phyloP scores from a whole-genome alignment of 2,113 vertebrate species.

The Ahaetulla prasina region DNA sequence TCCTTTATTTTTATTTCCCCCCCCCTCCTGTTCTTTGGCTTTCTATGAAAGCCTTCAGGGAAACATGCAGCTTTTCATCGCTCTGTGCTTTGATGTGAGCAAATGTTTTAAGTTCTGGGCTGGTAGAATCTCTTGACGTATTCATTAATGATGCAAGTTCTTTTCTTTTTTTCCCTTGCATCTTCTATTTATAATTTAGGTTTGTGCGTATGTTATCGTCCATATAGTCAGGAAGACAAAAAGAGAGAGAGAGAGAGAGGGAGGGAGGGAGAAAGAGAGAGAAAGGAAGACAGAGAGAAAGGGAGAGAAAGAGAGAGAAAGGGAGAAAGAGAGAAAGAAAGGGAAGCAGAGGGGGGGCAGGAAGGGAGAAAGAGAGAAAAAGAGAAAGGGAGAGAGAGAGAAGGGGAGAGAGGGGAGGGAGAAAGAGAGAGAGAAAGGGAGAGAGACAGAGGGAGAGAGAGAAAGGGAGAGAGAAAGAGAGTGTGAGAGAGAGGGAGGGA shows the following conservation, averaged over 20 bases:
- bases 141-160: slow-evolving; percentile 63
- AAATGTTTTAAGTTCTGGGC: slow-evolving; percentile 64
- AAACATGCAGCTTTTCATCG: slow-evolving; percentile 55
- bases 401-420: rapidly evolving
- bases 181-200: slow-evolving; percentile 47
- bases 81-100: slow-evolving; percentile 61
- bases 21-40: slow-evolving; percentile 29
- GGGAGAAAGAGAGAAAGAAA: rapidly evolving
- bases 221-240: slow-evolving; percentile 6
- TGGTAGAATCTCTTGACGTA: slow-evolving; percentile 43
- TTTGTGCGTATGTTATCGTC: slow-evolving; percentile 39
- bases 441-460: no score
- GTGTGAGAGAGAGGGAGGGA: background rate
- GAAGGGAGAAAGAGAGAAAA: background rate
- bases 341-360: no score
- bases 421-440: rapidly evolving
- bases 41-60: slow-evolving; percentile 60
- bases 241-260: no score
- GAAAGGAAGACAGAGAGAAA: background rate
- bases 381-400: background rate
- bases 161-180: slow-evolving; percentile 35
- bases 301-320: no score
- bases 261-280: background rate
- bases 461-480: rapidly evolving
- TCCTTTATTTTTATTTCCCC: background rate